phyloP scores from a whole-genome alignment of 2,797 vertebrate species.

The Paedocypris micromegethes region DNA sequence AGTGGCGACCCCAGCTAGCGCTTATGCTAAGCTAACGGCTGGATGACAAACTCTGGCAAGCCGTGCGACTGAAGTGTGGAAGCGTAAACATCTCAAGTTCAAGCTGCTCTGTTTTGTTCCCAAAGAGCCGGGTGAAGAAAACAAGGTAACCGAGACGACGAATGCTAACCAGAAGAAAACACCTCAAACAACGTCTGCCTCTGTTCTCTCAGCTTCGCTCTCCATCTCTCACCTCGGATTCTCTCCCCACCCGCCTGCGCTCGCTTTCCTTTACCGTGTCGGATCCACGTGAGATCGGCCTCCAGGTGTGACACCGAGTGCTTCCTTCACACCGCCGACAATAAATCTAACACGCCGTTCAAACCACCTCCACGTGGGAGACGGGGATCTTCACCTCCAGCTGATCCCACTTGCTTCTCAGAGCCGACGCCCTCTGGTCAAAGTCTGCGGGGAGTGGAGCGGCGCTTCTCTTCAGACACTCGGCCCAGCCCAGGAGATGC shows the following conservation, averaged over 20 bases:
- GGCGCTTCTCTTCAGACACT: constrained; percentile 81
- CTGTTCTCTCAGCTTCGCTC: neutral
- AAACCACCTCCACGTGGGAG: no score
- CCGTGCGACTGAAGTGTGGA: no score
- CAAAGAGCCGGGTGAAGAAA: no score
- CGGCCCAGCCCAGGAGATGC: constrained; percentile 81
- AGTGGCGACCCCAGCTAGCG: no score
- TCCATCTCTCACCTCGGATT: constrained; percentile 3
- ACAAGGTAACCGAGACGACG: no score
- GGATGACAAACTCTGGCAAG: no score
- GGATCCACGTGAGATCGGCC: constrained; percentile 16
- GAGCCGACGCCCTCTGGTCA: constrained; percentile 80
- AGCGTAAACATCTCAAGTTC: no score
- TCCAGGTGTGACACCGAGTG: constrained; percentile 31
- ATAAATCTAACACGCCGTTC: neutral
- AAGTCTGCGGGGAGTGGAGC: constrained; percentile 75
- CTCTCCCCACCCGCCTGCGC: neutral
- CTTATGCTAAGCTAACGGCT: no score
- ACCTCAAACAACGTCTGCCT: no score
- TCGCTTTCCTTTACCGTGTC: constrained; percentile 14
- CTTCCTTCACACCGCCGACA: constrained; percentile 15
- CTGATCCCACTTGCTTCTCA: constrained; percentile 89
- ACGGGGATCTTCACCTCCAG: constrained; percentile 71
- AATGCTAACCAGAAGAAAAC: no score
- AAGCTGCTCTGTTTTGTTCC: no score